Base-by-base conservation (phyloP, 2,797 vertebrate species). In the Lutjanus argentimaculatus region DNA sequence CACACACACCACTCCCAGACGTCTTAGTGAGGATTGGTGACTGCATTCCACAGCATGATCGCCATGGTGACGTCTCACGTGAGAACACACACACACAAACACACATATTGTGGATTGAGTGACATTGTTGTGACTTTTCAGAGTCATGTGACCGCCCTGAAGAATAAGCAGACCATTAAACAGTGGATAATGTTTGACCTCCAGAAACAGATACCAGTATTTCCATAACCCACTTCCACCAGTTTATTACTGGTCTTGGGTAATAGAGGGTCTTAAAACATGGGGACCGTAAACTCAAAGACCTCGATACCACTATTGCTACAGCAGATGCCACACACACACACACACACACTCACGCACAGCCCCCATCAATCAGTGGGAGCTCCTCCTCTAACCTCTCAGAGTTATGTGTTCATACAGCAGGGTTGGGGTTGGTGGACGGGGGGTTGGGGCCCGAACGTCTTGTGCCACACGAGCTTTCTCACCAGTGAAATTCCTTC, bases 41-140 rank as follows among this genome's bases (percentile, higher is more conserved):
- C 88, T 79, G 52, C 93, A 96, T 96, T 95, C 95, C 92, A 87
- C 56, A 75, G 62, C 68, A 13, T 16, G 72, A 88, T 94, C 21
- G 14, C 91, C 85, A 89, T 93, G 88, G 93, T 46, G 59, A 95
- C 57, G 40, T 71, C 78, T 93, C 85, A 91, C 73, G 67, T 92
- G 90, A 90, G 72, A 68, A 67, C 40, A 36, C 46, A 49, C 42
- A 72, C 19, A 77, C 51, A 70, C 48, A 75, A 49, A 73, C 45
- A 72, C 53, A 57, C 45, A 70, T 49, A 67, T 21, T 46, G 67
- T 75, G 49, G 14, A 68, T 48, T 71, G 52, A 61, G 17, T 91
- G 77, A 89, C 84, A 87, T 80, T 88, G 85, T 74, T 86, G 67
- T 83, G 80, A 92, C 88, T 80, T 88, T 82, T 80, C 58, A 46